A percentile compares a stretch with the other conserved stretches of the same genome.
Conservation (phyloP, 2,797 vertebrate genomes). For the Naso thynnoides region DNA sequence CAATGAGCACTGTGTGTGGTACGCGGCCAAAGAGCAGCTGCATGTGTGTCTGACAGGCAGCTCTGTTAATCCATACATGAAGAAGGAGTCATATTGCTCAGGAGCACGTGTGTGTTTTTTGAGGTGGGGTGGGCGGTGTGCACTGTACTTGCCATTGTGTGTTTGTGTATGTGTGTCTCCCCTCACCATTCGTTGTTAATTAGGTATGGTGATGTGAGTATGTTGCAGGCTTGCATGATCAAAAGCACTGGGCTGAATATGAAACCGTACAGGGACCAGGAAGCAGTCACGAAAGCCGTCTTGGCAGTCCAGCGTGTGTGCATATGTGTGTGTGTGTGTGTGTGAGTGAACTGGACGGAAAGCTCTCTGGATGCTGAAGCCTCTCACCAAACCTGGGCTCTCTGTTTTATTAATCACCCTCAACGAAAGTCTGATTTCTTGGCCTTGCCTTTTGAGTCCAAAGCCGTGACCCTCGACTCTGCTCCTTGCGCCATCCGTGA, state of each 20-base stretch:
- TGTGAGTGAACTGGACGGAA: conserved; percentile 58
- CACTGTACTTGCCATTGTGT: conserved; percentile 38
- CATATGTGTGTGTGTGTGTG: conserved; percentile 27
- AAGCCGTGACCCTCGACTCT: conserved; percentile 67
- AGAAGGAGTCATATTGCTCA: conserved; percentile 58
- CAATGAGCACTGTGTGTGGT: conserved; percentile 61
- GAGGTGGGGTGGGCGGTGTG: conserved; percentile 3
- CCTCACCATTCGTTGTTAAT: conserved; percentile 72
- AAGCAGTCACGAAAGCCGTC: conserved; percentile 66
- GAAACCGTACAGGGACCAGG: conserved; percentile 67
- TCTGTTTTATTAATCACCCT: conserved; percentile 77
- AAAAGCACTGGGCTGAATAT: conserved; percentile 62
- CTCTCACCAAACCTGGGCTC: conserved; percentile 70
- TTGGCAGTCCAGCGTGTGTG: conserved; percentile 53
- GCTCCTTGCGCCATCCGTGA: conserved; percentile 46
- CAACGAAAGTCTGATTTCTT: conserved; percentile 76
- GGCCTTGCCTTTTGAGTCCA: conserved; percentile 55
- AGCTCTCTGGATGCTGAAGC: conserved; percentile 72
- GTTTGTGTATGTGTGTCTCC: conserved; percentile 57
- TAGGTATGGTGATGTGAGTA: conserved; percentile 68
- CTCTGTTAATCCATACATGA: conserved; percentile 67
- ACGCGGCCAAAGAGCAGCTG: conserved; percentile 46
- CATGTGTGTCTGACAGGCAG: conserved; percentile 70
- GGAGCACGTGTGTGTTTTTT: conserved; percentile 22
- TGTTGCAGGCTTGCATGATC: conserved; percentile 68